Percentiles rank a stretch among this genome's conserved stretches.
Evolutionary conservation across 2,888 invertebrate genomes (phyloP).

Genomic region (Prostheceraeus crozeri): DNA sequence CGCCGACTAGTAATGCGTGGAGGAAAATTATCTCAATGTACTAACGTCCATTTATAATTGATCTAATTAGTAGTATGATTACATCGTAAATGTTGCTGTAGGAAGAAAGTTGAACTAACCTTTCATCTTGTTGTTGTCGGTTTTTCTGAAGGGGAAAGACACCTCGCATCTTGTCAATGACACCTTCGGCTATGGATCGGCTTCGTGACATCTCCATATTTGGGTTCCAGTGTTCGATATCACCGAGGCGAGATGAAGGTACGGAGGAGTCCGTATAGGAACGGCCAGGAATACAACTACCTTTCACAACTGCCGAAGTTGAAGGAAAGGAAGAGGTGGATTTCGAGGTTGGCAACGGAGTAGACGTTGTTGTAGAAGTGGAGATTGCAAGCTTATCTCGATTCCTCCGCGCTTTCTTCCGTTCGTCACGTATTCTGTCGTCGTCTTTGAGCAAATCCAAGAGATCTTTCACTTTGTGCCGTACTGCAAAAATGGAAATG

Average conservation of each 20-base stretch:
- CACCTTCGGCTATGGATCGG: constrained; percentile 52
- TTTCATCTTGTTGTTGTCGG: no score
- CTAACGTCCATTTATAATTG: no score
- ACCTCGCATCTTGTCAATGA: constrained; percentile 55
- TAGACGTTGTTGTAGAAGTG: constrained; percentile 59
- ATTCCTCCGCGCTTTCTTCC: constrained; percentile 96
- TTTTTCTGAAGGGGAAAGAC: no score
- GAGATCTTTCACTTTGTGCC: constrained; percentile 71
- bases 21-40: no score
- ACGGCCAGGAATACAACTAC: no score
- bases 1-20: no score
- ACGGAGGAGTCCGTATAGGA: constrained; percentile 44
- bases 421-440: constrained; percentile 83
- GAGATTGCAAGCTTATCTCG: constrained; percentile 89
- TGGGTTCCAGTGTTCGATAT: constrained; percentile 56
- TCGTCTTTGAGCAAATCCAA: constrained; percentile 97
- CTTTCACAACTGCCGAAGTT: no score
- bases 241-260: constrained; percentile 44
- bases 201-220: constrained; percentile 46
- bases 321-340: no score
- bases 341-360: no score
- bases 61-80: no score
- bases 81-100: no score
- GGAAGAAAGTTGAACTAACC: no score
- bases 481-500: constrained; percentile 53